phyloP scores from a whole-genome alignment of 2,888 invertebrate species.

The Amphipyra tragopoginis region DNA sequence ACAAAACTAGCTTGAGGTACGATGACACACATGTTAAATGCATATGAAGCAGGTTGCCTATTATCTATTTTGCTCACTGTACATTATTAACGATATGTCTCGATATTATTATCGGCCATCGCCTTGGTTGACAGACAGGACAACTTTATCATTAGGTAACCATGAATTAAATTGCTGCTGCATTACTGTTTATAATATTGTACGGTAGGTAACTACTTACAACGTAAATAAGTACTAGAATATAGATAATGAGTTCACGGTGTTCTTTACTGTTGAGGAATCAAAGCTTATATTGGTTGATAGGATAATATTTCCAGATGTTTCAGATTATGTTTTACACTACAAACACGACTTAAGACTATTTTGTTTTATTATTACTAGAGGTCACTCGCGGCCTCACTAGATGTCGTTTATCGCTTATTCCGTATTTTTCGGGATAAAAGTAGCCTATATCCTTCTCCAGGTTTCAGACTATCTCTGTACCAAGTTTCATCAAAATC shows the following conservation, averaged over 20 bases:
- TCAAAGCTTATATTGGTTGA: background rate
- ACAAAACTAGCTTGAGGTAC: too few species aligned
- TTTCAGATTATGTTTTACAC: background rate
- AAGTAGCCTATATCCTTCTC: too few species aligned
- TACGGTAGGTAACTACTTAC: constrained; percentile 5
- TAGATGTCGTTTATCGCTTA: too few species aligned
- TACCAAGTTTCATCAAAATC: too few species aligned
- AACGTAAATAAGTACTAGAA: constrained; percentile 16
- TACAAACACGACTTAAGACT: too few species aligned
- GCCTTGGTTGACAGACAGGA: constrained; percentile 37
- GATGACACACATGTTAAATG: too few species aligned
- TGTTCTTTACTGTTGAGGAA: background rate
- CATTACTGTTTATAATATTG: constrained; percentile 11
- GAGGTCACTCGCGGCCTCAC: too few species aligned
- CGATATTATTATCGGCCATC: constrained; percentile 19
- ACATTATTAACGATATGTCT: constrained; percentile 16
- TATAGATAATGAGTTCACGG: constrained; percentile 5
- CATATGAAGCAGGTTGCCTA: too few species aligned
- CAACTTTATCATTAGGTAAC: constrained; percentile 39
- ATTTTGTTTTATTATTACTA: too few species aligned
- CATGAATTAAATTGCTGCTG: constrained; percentile 40
- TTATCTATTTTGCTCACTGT: too few species aligned
- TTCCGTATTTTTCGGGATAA: too few species aligned
- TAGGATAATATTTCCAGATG: background rate
- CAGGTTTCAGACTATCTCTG: too few species aligned